Evolutionary conservation across 2,113 vertebrate genomes (phyloP), one percentile per base, ranked within the genome.

Genomic region (Sitta europaea): DNA sequence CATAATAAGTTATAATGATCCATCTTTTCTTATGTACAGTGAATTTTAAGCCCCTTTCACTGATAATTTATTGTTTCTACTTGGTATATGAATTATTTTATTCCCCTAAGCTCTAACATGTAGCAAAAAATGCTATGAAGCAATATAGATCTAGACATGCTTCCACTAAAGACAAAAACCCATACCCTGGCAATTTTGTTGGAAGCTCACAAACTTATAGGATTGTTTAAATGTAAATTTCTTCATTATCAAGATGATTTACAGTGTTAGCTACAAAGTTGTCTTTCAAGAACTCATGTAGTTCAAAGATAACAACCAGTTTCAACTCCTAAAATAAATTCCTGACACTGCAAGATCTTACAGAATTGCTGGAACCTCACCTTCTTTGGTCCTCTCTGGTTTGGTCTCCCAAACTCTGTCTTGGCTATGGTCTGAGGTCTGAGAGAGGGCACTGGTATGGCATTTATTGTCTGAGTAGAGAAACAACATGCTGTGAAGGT

Each of bases 41-140:
- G 61, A 74, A 74, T 91, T 89, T 92, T 86, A 91, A 89, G 14
- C 5, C 28, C 27, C 25, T 4, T 14, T 86, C 14, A 36, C 42
- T 45, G n/a, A 35, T 80, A 74, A 88, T 86, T 91, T 94, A 80
- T 88, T 74, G 47, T 93, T 93, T 94, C 68, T 86, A 55, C 36
- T 59, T 66, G 10, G 5, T 77, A 31, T 67, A 71, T 83, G n/a
- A 95, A 77, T 77, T 92, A 79, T 88, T 88, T 82, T 80, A 74
- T 51, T 88, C 27, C 88, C 14, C 66, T 36, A 85, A 79, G 50
- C 17, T 53, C 22, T 42, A 86, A 29, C 43, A 53, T 33, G 28
- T 58, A 62, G n/a, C 38, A 65, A 67, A 58, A 82, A 86, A 51
- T 17, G 5, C 10, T 73, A 9, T 47, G 62, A 77, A 86, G 47